Evolutionary conservation across 2,113 vertebrate genomes (phyloP), one percentile per base, ranked within the genome.

Genomic region (Numida meleagris): DNA sequence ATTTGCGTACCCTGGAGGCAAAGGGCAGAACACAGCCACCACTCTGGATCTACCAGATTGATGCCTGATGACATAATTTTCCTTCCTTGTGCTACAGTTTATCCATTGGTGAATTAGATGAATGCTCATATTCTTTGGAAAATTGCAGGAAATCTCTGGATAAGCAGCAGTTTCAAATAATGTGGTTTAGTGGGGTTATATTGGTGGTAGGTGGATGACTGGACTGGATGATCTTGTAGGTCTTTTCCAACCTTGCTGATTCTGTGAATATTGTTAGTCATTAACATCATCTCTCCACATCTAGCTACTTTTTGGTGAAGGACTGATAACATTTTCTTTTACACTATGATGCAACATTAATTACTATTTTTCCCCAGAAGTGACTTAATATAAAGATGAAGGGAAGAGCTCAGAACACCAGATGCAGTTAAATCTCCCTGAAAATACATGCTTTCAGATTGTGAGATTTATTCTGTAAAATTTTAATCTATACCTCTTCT

Each of bases 51-150:
- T 63, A 71, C 7, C 31, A 71, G 38, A 7, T 63, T 59, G 27
- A 51, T 70, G 63, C 62, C 36, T 24, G 33, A 16, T 72, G 61
- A 84, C 6, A 83, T 42, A 0, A 0, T n/a, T n/a, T 17, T 77
- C n/a, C 13, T 80, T 61, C 43, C 82, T 36, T 50, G 42, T 59
- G 24, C 66, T 65, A 45, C 25, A 25, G 58, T 66, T 70, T 70
- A 70, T 50, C 36, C 4, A 1, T 9, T 45, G 33, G 25, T 65
- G 45, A 81, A 89, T 71, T 0, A 42, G 13, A 58, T 27, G 19
- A 68, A 67, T 13, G 13, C 34, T 81, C 53, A 55, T 20, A 86
- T 74, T 12, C 5, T 8, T 19, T 72, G 57, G 61, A 90, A 91
- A 94, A 89, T 55, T 2, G 58, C 45, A 77, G 4, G 12, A 94